Evolutionary conservation across 2,888 invertebrate genomes (phyloP).

Genomic region (Idaea biselata): DNA sequence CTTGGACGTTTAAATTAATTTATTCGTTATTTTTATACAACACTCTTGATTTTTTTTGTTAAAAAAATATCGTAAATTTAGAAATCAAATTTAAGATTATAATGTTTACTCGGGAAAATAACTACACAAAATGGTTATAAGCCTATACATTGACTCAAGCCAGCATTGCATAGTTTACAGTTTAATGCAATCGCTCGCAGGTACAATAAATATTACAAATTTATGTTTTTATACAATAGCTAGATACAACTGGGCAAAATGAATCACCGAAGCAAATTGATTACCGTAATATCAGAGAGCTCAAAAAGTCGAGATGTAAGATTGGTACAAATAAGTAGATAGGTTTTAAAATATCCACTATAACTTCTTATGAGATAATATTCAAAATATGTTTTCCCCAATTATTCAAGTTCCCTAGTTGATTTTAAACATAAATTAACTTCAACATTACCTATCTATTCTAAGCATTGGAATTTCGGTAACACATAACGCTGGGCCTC

Average conservation of each 20-base stretch:
- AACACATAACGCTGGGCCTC: background rate
- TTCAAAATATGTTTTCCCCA: no score
- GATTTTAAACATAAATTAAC: background rate
- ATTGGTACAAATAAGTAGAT: no score
- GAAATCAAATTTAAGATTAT: background rate
- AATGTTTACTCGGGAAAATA: no score
- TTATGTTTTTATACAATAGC: background rate
- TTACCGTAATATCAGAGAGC: background rate
- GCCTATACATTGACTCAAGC: background rate
- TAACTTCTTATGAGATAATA: no score
- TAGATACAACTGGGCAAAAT: background rate
- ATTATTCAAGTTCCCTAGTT: background rate
- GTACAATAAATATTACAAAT: background rate
- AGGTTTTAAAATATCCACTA: no score
- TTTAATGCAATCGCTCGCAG: background rate
- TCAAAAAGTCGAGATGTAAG: no score
- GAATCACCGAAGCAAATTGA: background rate
- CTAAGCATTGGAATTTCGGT: background rate
- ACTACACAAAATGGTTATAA: background rate
- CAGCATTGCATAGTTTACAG: background rate
- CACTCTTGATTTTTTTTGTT: constrained; percentile 8
- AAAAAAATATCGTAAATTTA: background rate
- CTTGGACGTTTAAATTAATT: constrained; percentile 22
- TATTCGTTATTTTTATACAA: background rate
- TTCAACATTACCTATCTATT: background rate